A percentile compares a stretch with the other conserved stretches of the same genome.
phyloP scores from a whole-genome alignment of 2,888 invertebrate species.

The Pristionchus fissidentatus region DNA sequence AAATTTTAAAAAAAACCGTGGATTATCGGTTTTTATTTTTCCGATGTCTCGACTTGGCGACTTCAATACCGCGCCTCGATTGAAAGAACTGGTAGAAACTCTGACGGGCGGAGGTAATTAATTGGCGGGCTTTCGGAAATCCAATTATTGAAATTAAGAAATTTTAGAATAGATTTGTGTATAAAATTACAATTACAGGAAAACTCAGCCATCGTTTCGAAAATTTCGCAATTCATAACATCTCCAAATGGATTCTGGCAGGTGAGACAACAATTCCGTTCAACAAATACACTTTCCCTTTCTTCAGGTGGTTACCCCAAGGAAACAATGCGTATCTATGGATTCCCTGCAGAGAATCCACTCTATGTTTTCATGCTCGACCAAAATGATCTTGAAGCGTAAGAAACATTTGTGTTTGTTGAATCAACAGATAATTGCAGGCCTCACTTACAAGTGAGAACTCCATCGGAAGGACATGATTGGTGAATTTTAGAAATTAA shows the following conservation, averaged over 20 bases:
- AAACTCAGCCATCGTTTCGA: neutral
- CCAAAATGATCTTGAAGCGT: neutral
- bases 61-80: neutral
- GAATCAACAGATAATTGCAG: neutral
- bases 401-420: neutral
- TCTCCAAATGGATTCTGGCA: conserved; percentile 30
- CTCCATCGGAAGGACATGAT: neutral
- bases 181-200: neutral
- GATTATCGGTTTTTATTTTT: neutral
- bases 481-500: neutral
- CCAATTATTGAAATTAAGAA: no score
- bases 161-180: no score
- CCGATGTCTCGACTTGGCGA: neutral
- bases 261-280: neutral
- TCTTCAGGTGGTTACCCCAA: neutral
- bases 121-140: no score
- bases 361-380: conserved; percentile 9
- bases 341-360: neutral
- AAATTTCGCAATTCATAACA: neutral
- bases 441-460: neutral
- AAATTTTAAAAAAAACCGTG: neutral
- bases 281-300: neutral
- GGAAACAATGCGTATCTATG: neutral
- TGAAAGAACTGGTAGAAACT: neutral
- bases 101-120: conserved; percentile 19